Evolutionary conservation across 1,140 invertebrate genomes (phyloP).

Genomic region (Solen grandis): DNA sequence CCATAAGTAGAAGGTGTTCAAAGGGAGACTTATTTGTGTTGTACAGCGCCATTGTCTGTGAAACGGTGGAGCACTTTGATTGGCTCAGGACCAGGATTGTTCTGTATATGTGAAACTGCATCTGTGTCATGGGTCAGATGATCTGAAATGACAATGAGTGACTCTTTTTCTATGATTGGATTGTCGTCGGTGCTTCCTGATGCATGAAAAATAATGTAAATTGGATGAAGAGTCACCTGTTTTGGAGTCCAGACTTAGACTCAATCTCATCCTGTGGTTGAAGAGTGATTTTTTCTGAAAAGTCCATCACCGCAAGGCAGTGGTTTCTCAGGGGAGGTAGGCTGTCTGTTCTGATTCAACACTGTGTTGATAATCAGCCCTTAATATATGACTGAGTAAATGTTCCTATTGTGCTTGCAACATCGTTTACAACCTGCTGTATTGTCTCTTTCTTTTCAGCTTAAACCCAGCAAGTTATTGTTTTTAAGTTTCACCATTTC

Average conservation of each 20-base stretch:
- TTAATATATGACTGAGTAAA: conserved; percentile 27
- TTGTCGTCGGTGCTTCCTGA: conserved; percentile 7
- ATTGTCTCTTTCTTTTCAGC: not conserved
- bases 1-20: conserved; percentile 1
- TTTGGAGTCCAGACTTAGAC: conserved; percentile 35
- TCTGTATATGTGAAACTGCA: conserved; percentile 28
- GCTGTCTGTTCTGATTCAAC: conserved; percentile 2
- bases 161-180: conserved; percentile 23
- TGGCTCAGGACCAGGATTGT: conserved; percentile 14
- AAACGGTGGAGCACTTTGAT: conserved; percentile 32
- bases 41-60: conserved; percentile 36
- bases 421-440: conserved; percentile 1
- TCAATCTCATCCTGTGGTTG: conserved; percentile 47
- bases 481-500: conserved; percentile 8
- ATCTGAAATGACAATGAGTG: conserved; percentile 39
- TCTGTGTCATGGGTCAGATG: conserved; percentile 22
- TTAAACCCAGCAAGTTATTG: conserved; percentile 5
- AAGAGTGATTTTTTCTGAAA: conserved; percentile 30
- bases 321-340: conserved; percentile 22
- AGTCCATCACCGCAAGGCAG: conserved; percentile 40
- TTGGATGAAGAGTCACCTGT: conserved; percentile 45
- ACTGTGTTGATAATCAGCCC: conserved; percentile 29
- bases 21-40: conserved; percentile 44
- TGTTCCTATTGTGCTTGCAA: not conserved
- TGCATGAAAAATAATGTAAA: conserved; percentile 20